Base-by-base conservation (phyloP, 2,113 vertebrate species). In the Pituophis catenifer region DNA sequence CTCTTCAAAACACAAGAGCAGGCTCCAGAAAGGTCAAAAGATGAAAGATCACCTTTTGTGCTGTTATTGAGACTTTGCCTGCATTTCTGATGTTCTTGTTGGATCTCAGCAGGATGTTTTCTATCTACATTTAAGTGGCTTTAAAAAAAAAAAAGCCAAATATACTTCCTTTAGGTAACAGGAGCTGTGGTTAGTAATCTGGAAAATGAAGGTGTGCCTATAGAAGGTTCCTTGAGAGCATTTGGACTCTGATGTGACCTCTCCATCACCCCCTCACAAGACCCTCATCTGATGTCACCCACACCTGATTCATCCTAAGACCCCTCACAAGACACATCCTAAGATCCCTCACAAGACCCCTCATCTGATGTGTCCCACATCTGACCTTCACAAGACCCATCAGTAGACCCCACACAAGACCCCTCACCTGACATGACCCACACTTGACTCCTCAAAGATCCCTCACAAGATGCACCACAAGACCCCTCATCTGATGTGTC, bases 1-100 rank as follows among this genome's bases (percentile, higher is more conserved):
- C 92, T 89, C 65, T 93, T 93, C 65, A 57, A 33, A 93, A 90
- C 38, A 58, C 24, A 9, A 93, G 88, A 33, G 88, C 65, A 33
- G 70, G 8, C 52, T 53, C 92, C 88, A 89, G 92, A 93, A 93
- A 90, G 92, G 92, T 86, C 89, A 90, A 13, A 52, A 1, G 48
- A 19, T 38, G 24, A 90, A 93, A 90, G 70, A 48, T 86, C 44
- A 90, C 55, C 70, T 55, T 90, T 33, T 17, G 88, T 52, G 65
- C 53, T 2, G 58, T 59, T 19, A 33, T 26, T 86, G 70, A 86
- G 92, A 24, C n/a, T 62, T 59, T 48, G 13, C 70, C 48, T 86
- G 88, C 55, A 62, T 86, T 62, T 90, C 24, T 59, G 85, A 93
- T 90, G 90, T 90, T 86, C 92, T 86, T 44, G 53, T 90, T 90